Conservation (phyloP, 2,888 invertebrate genomes). For the Melinaea menophilus region DNA sequence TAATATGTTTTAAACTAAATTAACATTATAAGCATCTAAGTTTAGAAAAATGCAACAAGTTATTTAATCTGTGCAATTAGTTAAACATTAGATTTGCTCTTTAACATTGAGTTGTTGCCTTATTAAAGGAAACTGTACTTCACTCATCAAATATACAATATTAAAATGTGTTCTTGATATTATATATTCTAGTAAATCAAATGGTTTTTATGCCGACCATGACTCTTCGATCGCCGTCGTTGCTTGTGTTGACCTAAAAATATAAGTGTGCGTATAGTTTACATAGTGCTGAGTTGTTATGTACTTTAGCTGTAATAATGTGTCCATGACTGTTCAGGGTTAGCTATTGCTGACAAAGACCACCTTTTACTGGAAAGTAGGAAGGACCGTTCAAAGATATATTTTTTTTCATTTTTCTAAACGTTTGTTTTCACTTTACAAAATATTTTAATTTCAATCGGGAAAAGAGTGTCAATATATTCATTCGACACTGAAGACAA, state of each 20-base stretch:
- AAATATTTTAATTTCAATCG: conserved; percentile 67
- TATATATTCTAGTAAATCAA: conserved; percentile 72
- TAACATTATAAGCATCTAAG: background rate
- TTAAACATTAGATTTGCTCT: background rate
- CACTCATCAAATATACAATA: background rate
- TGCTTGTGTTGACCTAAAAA: conserved; percentile 87
- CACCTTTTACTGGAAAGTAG: conserved; percentile 87
- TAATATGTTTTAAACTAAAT: background rate
- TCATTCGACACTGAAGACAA: conserved; percentile 90
- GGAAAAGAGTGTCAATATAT: conserved; percentile 90
- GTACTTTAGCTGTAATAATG: conserved; percentile 77
- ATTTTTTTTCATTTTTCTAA: too few species aligned
- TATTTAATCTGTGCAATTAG: background rate
- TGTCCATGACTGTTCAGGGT: conserved; percentile 81
- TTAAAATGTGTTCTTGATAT: too few species aligned
- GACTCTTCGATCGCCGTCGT: conserved; percentile 90
- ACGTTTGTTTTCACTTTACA: too few species aligned
- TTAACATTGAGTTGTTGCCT: background rate
- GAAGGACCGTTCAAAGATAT: too few species aligned
- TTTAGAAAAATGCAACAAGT: background rate
- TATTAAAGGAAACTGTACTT: background rate
- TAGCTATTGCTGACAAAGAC: conserved; percentile 87
- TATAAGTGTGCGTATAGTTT: conserved; percentile 88
- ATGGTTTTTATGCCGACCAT: conserved; percentile 85
- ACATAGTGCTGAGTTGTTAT: conserved; percentile 84